Evolutionary conservation across 2,113 vertebrate species (phyloP).

Genomic region (Vidua macroura): DNA sequence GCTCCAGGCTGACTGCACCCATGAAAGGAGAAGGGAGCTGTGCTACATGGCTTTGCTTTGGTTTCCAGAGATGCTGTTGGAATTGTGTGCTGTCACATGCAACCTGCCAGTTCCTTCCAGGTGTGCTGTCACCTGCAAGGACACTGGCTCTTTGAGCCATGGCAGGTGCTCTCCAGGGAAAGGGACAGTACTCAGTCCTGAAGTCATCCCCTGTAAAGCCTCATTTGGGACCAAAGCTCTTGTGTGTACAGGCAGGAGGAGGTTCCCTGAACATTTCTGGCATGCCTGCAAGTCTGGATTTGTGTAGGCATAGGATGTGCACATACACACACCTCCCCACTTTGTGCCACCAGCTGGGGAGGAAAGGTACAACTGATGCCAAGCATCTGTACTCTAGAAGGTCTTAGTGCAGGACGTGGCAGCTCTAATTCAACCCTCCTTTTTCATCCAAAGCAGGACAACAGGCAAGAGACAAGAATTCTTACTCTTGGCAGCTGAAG

Average conservation of each 20-base stretch:
- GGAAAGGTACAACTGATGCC: neutral
- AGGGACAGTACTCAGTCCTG: constrained; percentile 48
- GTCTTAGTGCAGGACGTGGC: neutral
- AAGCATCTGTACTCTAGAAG: neutral
- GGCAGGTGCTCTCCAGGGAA: neutral
- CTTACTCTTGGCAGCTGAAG: neutral
- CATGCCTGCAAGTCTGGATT: neutral
- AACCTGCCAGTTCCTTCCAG: neutral
- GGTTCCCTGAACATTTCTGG: neutral
- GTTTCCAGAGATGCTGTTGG: constrained; percentile 1
- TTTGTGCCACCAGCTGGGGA: neutral
- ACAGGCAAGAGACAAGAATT: neutral
- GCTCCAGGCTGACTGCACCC: neutral
- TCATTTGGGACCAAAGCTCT: neutral
- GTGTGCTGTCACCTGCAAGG: neutral
- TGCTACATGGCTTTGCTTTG: neutral
- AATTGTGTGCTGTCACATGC: neutral
- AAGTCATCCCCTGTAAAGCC: neutral
- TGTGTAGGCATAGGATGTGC: neutral
- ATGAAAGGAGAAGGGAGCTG: neutral
- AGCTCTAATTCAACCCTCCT: neutral
- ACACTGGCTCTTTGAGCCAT: neutral
- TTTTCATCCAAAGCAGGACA: neutral
- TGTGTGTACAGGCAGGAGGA: neutral
- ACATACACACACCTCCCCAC: no score